Conservation (phyloP, 2,797 vertebrate genomes). For the Neosilurus mollespiculum region DNA sequence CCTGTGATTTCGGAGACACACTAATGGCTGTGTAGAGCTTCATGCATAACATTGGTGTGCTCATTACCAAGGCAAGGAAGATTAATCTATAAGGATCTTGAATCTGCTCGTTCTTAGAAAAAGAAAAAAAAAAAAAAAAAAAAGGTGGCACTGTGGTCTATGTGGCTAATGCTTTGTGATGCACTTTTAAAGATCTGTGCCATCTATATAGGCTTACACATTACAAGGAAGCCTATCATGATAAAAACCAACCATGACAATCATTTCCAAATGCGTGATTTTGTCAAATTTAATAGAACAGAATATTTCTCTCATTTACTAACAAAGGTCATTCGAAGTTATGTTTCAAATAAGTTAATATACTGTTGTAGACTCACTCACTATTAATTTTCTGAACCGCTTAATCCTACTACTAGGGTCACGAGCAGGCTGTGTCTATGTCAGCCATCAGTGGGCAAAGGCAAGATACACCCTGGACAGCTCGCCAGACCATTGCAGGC, state of each 20-base stretch:
- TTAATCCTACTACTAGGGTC: no score
- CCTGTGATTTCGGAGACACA: slow-evolving; percentile 24
- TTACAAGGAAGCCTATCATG: not conserved
- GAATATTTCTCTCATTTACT: not conserved
- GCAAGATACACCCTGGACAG: no score
- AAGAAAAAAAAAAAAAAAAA: not conserved
- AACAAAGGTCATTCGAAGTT: not conserved
- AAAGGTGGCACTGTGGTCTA: not conserved
- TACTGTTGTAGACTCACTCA: not conserved
- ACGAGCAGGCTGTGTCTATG: no score
- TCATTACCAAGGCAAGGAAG: not conserved
- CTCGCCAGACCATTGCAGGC: no score
- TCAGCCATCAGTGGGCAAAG: no score
- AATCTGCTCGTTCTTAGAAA: not conserved
- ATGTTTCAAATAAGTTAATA: not conserved
- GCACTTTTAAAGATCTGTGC: not conserved
- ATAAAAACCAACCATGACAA: not conserved
- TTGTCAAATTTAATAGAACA: not conserved
- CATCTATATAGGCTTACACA: not conserved
- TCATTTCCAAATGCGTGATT: not conserved
- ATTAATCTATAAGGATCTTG: not conserved
- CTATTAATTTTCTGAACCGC: no score
- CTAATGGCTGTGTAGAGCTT: slow-evolving; percentile 21
- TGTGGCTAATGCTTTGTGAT: not conserved
- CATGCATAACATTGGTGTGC: not conserved